Base-by-base conservation (phyloP, 2,888 invertebrate genomes). In the Bursaphelenchus okinawaensis region DNA sequence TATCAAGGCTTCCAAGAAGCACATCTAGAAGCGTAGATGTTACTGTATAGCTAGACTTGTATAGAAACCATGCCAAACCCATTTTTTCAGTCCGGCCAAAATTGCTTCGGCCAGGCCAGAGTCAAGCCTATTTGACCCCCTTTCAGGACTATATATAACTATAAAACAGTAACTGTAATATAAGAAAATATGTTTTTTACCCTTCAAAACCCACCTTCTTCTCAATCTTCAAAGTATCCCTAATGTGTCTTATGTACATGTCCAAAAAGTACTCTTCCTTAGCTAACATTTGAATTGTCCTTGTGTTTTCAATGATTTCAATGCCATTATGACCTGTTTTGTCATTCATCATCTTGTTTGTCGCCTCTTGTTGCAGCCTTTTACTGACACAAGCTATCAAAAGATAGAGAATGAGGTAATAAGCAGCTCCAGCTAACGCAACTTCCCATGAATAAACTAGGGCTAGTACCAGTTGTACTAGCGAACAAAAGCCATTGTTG, bases 371-470 rank as follows among this genome's bases (percentile, higher is more conserved):
- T 50, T 83, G 83, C 69, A 86, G 85, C 50, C 84, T 84, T 57
- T 84, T 84, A 40, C 84, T 83, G 29, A 84, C 67, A 52, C 83
- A 74, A 62, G 83, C 82, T 75, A 84, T 82, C 2, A 83, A 55
- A 24, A 83, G 81, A 22, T 81, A 82, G n/a, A 83, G 69, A 27
- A 82, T 70, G 19, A 84, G 71, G 56, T 84, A 73, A 3, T 84
- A 83, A 6, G 82, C 68, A 65, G 83, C 82, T 4, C 80, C 81
- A 8, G 83, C 62, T 12, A 84, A 76, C 23, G 84, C 83, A 31
- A 85, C 74, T 68, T 84, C 83, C 85, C 85, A 85, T 61, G 84
- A 83, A 70, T 82, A 84, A 58, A 83, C 68, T 69, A 84, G 84
- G 0, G 83, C 83, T 28, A 86, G 81, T 20, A 82, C 75, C 27